These are phyloP conservation scores for Steatornis caripensis DNA, from an alignment of 2,113 vertebrate species.

Conservation along the genomic window DNA sequence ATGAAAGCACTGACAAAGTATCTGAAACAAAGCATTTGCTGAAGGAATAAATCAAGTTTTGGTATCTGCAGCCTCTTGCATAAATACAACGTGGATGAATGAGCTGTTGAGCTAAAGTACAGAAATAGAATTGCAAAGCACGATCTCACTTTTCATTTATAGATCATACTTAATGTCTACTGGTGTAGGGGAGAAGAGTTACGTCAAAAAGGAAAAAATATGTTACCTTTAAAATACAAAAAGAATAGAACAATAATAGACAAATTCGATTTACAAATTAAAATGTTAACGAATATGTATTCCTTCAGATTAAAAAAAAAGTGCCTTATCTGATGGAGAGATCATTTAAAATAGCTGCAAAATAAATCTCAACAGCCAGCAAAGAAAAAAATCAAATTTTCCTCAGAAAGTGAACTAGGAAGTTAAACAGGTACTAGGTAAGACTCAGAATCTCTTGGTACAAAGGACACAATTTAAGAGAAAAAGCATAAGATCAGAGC, in stretches of 20 bases:
- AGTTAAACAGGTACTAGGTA: neutral
- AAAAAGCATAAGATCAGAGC: neutral
- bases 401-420: neutral
- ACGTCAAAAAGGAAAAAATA: neutral
- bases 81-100: neutral
- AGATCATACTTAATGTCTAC: neutral
- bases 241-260: neutral
- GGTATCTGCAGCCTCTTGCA: neutral
- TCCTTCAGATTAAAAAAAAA: neutral
- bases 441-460: neutral
- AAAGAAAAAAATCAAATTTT: neutral
- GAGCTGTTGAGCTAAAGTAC: neutral
- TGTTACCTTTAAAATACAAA: neutral
- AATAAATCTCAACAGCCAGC: neutral
- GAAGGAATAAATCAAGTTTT: neutral
- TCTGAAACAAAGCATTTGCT: neutral
- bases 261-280: neutral
- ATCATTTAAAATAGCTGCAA: neutral
- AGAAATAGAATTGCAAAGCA: neutral
- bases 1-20: neutral
- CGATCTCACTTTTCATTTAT: neutral
- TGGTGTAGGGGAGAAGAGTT: neutral
- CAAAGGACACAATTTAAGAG: neutral
- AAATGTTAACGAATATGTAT: neutral
- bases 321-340: neutral